Conservation (phyloP, 2,113 vertebrate genomes). For the Trogon surrucura region DNA sequence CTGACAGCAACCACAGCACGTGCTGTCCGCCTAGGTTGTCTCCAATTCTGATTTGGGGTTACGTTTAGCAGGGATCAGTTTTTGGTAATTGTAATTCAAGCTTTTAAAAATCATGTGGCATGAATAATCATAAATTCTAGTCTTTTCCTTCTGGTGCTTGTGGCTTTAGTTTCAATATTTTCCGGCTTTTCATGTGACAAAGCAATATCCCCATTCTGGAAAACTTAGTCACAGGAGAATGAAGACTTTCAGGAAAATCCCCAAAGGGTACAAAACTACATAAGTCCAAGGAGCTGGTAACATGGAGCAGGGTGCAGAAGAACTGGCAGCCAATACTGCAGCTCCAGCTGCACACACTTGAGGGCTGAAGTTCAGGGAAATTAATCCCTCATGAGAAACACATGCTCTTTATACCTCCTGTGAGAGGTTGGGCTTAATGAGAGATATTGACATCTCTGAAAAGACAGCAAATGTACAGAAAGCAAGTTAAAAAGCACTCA, state of each 20-base stretch:
- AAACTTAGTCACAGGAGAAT: not conserved
- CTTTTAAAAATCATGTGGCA: not conserved
- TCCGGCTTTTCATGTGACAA: not conserved
- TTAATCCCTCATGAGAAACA: not conserved
- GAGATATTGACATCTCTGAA: not conserved
- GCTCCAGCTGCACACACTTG: not conserved
- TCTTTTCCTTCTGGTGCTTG: not conserved
- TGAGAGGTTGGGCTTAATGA: not conserved
- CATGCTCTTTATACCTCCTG: not conserved
- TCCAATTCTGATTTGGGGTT: not conserved
- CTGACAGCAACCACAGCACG: not conserved
- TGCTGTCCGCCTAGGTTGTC: not conserved
- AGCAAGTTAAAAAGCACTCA: not conserved
- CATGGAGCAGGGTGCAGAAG: not conserved
- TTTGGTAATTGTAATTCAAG: not conserved
- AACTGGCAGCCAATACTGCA: not conserved
- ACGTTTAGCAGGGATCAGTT: not conserved
- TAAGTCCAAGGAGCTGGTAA: not conserved
- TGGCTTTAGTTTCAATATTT: not conserved
- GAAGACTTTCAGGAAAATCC: not conserved
- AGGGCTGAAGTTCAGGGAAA: not conserved
- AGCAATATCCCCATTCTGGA: not conserved
- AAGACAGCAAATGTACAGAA: not conserved
- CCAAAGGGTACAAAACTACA: not conserved
- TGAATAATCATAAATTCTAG: not conserved